These are phyloP conservation scores for Scopus umbretta DNA, from an alignment of 2,113 vertebrate species.

Conservation along the genomic window DNA sequence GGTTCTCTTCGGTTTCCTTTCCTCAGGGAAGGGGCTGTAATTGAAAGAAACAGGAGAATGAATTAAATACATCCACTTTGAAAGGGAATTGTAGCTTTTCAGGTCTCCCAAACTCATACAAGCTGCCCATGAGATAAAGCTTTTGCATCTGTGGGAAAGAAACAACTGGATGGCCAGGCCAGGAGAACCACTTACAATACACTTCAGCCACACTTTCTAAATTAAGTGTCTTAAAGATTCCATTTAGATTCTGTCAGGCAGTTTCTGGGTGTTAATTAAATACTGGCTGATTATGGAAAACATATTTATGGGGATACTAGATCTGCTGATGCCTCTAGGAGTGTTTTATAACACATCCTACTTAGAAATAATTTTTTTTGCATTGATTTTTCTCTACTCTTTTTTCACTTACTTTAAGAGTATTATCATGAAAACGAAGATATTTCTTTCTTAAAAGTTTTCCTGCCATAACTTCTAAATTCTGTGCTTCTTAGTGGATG, in stretches of 20 bases:
- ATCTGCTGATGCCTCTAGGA: conserved; percentile 13
- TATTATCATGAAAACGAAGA: not conserved
- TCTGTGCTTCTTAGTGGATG: not conserved
- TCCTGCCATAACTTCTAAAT: not conserved
- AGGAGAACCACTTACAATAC: not conserved
- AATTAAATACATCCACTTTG: not conserved
- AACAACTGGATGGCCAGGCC: not conserved
- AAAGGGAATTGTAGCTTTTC: not conserved
- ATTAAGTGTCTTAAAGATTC: conserved; percentile 45
- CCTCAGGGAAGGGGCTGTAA: not conserved
- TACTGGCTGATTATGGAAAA: conserved; percentile 18
- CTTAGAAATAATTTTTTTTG: not conserved
- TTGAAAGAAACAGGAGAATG: not conserved
- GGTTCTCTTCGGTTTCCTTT: not conserved
- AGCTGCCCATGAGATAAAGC: not conserved
- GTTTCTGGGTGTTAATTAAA: conserved; percentile 50
- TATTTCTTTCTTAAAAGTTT: not conserved
- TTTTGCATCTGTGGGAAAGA: not conserved
- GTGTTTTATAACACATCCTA: not conserved
- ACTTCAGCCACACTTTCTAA: conserved; percentile 15
- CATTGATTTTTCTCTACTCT: not conserved
- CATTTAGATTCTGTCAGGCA: conserved; percentile 48
- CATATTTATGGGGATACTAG: conserved; percentile 23
- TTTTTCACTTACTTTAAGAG: not conserved
- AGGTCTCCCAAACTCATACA: not conserved